A percentile compares a stretch with the other conserved stretches of the same genome.
Conservation (phyloP, 2,888 invertebrate genomes). For the Rhodophaea formosa region DNA sequence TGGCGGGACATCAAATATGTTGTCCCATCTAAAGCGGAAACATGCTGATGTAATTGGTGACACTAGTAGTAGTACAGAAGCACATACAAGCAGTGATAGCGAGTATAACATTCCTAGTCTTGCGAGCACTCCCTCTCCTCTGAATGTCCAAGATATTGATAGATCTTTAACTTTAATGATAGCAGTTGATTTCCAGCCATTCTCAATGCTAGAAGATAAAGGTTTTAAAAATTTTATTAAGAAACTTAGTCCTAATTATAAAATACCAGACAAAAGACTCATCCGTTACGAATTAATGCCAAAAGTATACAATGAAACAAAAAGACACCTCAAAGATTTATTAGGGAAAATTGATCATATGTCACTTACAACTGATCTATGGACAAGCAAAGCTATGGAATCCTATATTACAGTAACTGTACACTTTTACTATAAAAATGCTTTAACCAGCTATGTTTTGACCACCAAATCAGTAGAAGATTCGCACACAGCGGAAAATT, state of each 20-base stretch:
- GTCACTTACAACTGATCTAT: conserved; percentile 25
- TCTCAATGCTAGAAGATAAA: conserved; percentile 25
- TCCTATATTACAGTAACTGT: conserved; percentile 20
- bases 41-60: conserved; percentile 19
- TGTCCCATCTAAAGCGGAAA: conserved; percentile 24
- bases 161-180: conserved; percentile 22
- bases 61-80: too few relatives aligned
- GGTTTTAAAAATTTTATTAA: conserved; percentile 25
- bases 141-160: conserved; percentile 12
- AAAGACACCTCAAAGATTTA: conserved; percentile 13
- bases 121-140: not conserved
- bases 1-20: conserved; percentile 26
- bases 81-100: too few relatives aligned
- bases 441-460: too few relatives aligned
- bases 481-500: too few relatives aligned
- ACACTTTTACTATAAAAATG: conserved; percentile 16
- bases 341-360: conserved; percentile 20
- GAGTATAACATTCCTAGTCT: too few relatives aligned
- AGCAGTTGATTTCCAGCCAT: conserved; percentile 26
- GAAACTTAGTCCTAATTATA: conserved; percentile 22
- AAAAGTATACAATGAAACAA: conserved; percentile 16
- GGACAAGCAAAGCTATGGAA: conserved; percentile 24
- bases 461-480: too few relatives aligned
- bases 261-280: conserved; percentile 24
- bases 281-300: conserved; percentile 26